Conservation (phyloP, 1,140 invertebrate genomes). For the Parapsyche elsis region DNA sequence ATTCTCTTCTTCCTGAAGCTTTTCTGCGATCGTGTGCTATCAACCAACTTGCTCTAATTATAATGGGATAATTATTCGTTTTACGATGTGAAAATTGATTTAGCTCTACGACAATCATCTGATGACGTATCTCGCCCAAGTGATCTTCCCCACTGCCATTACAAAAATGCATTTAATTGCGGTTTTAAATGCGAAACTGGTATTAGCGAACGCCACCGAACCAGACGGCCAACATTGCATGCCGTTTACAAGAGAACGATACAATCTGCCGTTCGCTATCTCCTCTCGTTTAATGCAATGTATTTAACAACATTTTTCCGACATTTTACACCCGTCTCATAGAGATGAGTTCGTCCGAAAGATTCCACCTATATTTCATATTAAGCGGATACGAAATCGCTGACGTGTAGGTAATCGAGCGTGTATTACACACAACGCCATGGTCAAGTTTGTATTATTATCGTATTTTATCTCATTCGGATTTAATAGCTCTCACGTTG, state of each 20-base stretch:
- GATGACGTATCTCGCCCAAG: background rate
- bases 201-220: background rate
- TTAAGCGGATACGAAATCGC: too few relatives aligned
- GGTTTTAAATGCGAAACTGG: conserved; percentile 7
- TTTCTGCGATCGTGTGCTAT: background rate
- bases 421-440: background rate
- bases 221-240: background rate
- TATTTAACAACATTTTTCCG: background rate
- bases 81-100: conserved; percentile 29
- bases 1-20: background rate
- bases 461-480: too few relatives aligned
- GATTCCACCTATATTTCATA: too few relatives aligned
- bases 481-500: background rate
- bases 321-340: too few relatives aligned
- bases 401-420: too few relatives aligned
- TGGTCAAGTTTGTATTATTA: background rate
- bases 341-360: too few relatives aligned
- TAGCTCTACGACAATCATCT: background rate
- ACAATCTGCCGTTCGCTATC: background rate
- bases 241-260: background rate
- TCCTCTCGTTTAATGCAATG: background rate
- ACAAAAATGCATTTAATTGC: conserved; percentile 29
- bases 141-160: background rate
- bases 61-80: conserved; percentile 2
- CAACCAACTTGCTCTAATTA: background rate